Evolutionary conservation across 1,140 invertebrate species (phyloP), one percentile per base, ranked within the genome.

Genomic region (Drosophila bifasciata): DNA sequence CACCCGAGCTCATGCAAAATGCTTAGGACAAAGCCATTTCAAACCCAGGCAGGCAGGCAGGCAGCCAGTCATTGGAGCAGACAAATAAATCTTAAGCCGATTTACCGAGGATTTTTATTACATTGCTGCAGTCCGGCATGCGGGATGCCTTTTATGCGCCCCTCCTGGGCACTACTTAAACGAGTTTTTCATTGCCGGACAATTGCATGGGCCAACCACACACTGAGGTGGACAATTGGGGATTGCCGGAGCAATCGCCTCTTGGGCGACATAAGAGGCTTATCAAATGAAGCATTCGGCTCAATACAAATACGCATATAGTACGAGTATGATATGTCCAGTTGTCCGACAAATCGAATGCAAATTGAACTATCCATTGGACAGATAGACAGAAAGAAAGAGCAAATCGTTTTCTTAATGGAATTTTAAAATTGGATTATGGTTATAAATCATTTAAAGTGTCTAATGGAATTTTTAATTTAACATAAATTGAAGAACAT

Each of bases 21-120:
- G 49, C 64, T 68, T 46, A 68, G 63, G 68, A 41, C 55, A 56
- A 53, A 68, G 64, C 50, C 62, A 68, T 55, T 46, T 36, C 11
- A 36, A 36, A 36, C 4, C 9, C 28, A 7, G 23, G 23, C 23
- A 6, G 23, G 23, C 23, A 61, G 8, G n/a, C 25, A 25, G 25
- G 6, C 25, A 7, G 6, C 48, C 46, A 61, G 8, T 23, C 61
- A 46, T 48, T 45, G 17, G 3, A 28, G n/a, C 62, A 68, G 49
- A 68, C 62, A 68, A 40, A 73, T 79, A 60, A 69, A 76, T 70
- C 63, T 51, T 43, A 62, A 73, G 39, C 46, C 50, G 50, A 68
- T 83, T 68, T 57, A 17, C 40, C 28, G 19, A 21, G 28, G 41
- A n/a, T 46, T 60, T 60, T 70, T 69, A 39, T 50, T 41, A 39